These are phyloP conservation scores for Sebastes matsubarae DNA, from an alignment of 2,797 vertebrate species.

Conservation along the genomic window DNA sequence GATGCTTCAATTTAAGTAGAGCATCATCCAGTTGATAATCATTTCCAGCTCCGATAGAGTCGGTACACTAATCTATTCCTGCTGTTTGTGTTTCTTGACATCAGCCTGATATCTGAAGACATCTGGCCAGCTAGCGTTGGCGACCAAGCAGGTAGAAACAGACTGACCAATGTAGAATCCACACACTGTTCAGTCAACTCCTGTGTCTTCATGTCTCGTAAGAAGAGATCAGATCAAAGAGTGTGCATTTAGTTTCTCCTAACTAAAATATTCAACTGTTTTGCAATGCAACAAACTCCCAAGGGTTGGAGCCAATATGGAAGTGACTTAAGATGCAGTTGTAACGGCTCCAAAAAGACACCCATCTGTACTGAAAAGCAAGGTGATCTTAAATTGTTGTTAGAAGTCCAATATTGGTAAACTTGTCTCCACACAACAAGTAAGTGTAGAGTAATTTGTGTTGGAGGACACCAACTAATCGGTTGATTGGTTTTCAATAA, in stretches of 20 bases:
- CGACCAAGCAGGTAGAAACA: neutral
- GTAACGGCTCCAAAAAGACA: neutral
- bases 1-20: neutral
- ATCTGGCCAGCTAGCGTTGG: neutral
- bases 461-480: neutral
- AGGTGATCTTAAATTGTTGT: neutral
- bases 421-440: neutral
- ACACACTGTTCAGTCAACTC: neutral
- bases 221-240: neutral
- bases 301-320: neutral
- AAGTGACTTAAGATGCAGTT: neutral
- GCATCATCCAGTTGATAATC: neutral
- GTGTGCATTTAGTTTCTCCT: neutral
- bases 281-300: neutral
- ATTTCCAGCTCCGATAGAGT: neutral
- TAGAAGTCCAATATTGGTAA: neutral
- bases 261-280: neutral
- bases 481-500: conserved; percentile 17
- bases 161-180: neutral
- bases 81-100: neutral
- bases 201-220: neutral
- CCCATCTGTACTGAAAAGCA: neutral
- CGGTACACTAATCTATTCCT: neutral
- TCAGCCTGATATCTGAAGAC: neutral
- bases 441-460: neutral